Conservation (phyloP, 2,797 vertebrate species). For the Potorous gilbertii region DNA sequence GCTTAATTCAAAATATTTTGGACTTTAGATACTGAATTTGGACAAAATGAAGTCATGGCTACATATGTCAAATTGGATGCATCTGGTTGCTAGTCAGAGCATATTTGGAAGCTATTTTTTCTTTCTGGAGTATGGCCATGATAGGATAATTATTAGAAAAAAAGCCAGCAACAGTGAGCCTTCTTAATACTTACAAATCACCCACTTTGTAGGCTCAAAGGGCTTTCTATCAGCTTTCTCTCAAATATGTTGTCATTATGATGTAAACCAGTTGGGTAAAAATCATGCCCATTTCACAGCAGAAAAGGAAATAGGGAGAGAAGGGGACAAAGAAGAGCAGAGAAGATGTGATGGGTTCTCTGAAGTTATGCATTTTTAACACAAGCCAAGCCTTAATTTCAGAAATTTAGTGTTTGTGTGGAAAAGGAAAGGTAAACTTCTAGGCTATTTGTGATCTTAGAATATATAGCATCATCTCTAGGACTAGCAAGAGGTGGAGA, state of each 20-base stretch:
- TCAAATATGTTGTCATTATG: neutral
- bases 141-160: conserved; percentile 17
- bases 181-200: neutral
- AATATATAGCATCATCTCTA: no score
- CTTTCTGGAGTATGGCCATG: neutral
- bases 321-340: neutral
- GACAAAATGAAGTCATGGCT: neutral
- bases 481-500: no score
- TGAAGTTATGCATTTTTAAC: no score
- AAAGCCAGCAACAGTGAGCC: neutral
- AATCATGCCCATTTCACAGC: neutral
- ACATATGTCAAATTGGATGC: no score
- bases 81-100: neutral
- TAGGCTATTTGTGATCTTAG: no score
- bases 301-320: neutral
- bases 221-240: neutral
- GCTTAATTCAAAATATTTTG: neutral
- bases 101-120: neutral
- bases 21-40: neutral
- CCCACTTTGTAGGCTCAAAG: neutral
- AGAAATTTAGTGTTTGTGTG: no score
- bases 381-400: neutral
- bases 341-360: neutral
- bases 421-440: no score
- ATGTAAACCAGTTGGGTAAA: neutral